Percentiles rank a stretch among this genome's conserved stretches.
Evolutionary conservation across 2,797 vertebrate species (phyloP).

Genomic region (Clarias laeviceps): DNA sequence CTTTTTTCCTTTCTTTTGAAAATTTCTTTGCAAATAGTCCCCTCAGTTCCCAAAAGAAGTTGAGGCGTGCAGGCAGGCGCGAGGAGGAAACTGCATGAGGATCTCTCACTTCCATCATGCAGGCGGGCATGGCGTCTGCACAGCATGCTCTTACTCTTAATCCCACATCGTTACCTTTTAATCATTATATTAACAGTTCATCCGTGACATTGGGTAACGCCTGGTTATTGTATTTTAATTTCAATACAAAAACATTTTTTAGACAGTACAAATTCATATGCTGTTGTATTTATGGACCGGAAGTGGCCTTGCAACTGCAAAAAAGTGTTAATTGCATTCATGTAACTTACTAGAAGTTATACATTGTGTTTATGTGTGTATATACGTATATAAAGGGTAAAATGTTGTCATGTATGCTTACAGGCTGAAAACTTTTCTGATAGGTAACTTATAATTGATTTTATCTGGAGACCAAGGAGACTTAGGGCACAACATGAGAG

Average conservation of each 20-base stretch:
- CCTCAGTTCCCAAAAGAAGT: conserved; percentile 80
- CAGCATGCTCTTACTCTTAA: background rate
- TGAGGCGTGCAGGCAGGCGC: conserved; percentile 68
- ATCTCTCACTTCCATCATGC: conserved; percentile 26
- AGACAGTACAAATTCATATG: background rate
- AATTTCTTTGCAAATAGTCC: conserved; percentile 73
- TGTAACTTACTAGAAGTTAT: background rate
- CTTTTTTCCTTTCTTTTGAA: background rate
- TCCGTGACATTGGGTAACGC: background rate
- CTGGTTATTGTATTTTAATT: background rate
- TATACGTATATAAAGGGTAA: too few relatives aligned
- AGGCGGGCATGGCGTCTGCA: background rate
- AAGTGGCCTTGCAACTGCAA: background rate
- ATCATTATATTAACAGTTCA: background rate
- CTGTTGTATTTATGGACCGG: conserved; percentile 6
- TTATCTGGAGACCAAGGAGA: too few relatives aligned
- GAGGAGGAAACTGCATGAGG: conserved; percentile 57
- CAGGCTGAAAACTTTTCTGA: too few relatives aligned
- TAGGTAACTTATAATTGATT: too few relatives aligned
- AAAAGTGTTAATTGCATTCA: background rate
- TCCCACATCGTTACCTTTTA: background rate
- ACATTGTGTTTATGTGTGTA: too few relatives aligned
- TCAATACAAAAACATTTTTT: too few relatives aligned
- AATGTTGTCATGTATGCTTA: too few relatives aligned
- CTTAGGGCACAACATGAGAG: too few relatives aligned